A percentile compares a stretch with the other conserved stretches of the same genome.
phyloP scores from a whole-genome alignment of 1,140 invertebrate genomes.

The Anadara kagoshimensis region DNA sequence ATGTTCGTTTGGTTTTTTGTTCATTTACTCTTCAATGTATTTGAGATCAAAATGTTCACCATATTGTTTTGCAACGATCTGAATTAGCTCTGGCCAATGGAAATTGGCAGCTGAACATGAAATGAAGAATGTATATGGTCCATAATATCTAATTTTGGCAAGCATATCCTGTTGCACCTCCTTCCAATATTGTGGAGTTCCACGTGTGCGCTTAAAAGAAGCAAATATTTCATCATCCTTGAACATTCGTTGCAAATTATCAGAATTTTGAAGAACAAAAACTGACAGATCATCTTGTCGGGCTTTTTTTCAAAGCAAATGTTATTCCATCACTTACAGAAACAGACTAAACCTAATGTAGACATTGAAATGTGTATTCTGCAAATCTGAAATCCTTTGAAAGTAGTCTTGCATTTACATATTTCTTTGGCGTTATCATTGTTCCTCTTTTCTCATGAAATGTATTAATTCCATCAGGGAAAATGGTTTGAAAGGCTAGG shows the following conservation, averaged over 20 bases:
- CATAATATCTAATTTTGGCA: not conserved
- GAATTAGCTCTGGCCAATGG: not conserved
- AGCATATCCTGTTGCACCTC: slow-evolving; percentile 2
- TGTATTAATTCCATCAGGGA: slow-evolving; percentile 13
- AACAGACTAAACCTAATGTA: not conserved
- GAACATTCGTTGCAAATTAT: not conserved
- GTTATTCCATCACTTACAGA: slow-evolving; percentile 1
- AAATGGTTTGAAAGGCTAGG: slow-evolving; percentile 20
- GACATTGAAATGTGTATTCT: slow-evolving; percentile 6
- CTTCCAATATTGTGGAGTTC: not conserved
- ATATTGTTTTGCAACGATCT: slow-evolving; percentile 1
- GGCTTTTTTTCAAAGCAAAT: not conserved
- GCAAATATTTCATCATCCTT: slow-evolving; percentile 6
- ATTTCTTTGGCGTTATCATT: slow-evolving; percentile 6
- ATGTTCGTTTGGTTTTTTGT: not conserved
- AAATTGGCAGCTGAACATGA: not conserved
- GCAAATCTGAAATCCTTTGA: slow-evolving; percentile 3
- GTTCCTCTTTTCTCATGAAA: slow-evolving; percentile 5
- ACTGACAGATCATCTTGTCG: not conserved
- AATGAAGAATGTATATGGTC: slow-evolving; percentile 9
- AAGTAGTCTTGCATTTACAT: slow-evolving; percentile 18
- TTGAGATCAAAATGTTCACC: not conserved
- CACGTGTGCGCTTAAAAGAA: not conserved
- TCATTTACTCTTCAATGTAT: not conserved
- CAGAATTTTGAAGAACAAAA: not conserved